phyloP scores from a whole-genome alignment of 2,888 invertebrate species.

The Thymelicus acteon region DNA sequence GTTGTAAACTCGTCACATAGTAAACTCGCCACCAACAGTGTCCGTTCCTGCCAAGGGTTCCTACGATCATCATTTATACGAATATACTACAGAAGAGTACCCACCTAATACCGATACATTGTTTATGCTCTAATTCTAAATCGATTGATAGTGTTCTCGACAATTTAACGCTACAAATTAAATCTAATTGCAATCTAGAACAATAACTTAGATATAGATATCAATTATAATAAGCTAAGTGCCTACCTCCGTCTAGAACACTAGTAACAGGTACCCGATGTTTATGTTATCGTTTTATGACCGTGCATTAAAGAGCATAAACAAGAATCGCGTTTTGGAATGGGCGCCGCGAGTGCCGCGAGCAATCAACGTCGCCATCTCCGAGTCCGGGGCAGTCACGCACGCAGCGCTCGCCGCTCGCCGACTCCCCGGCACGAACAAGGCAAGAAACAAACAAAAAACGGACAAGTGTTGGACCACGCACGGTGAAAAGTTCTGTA shows the following conservation, averaged over 20 bases:
- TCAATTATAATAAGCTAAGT: not conserved
- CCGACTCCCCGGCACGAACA: conserved; percentile 49
- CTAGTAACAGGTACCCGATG: conserved; percentile 12
- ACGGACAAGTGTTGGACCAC: conserved; percentile 22
- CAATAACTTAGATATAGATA: not conserved
- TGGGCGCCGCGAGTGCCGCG: conserved; percentile 43
- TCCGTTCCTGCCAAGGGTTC: too few species aligned
- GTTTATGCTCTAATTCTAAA: too few species aligned
- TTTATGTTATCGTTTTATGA: conserved; percentile 39
- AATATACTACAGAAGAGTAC: too few species aligned
- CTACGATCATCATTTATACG: too few species aligned
- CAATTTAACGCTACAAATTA: too few species aligned
- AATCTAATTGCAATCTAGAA: too few species aligned
- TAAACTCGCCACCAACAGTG: too few species aligned
- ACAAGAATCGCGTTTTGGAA: conserved; percentile 36
- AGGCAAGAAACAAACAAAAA: conserved; percentile 49
- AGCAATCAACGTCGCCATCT: conserved; percentile 59
- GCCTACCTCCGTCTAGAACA: not conserved
- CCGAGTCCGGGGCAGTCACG: conserved; percentile 55
- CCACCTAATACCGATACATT: too few species aligned
- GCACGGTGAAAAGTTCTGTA: not conserved
- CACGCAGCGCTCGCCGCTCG: conserved; percentile 60
- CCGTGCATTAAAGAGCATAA: conserved; percentile 41
- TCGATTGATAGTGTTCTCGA: too few species aligned
- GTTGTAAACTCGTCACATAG: too few species aligned